Conservation (phyloP, 2,888 invertebrate genomes). For the Archaeoteleia sp. region DNA sequence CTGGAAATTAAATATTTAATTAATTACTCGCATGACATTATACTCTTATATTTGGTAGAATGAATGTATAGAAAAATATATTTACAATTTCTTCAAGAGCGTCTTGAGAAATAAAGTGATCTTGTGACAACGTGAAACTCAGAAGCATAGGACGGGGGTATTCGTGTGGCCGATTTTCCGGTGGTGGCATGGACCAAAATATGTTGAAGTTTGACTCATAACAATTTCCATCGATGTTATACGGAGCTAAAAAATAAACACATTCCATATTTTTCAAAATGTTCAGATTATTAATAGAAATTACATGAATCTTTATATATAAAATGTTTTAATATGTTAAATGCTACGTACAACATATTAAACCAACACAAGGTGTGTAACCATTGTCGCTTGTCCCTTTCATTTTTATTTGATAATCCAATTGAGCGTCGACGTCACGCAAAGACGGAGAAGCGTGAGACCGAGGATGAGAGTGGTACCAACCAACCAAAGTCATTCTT, state of each 20-base stretch:
- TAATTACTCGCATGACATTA: too few relatives aligned
- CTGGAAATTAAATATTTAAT: constrained; percentile 69
- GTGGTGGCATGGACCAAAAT: constrained; percentile 97
- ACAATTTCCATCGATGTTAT: constrained; percentile 86
- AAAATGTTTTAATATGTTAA: constrained; percentile 16
- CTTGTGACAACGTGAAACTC: constrained; percentile 89
- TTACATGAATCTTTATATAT: too few relatives aligned
- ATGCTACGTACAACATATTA: constrained; percentile 95
- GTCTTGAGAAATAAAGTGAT: constrained; percentile 86
- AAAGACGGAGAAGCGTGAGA: constrained; percentile 91
- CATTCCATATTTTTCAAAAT: too few relatives aligned
- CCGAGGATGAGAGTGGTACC: constrained; percentile 97
- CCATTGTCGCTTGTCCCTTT: constrained; percentile 92
- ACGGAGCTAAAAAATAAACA: constrained; percentile 81
- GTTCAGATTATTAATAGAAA: too few relatives aligned
- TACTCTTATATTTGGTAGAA: too few relatives aligned
- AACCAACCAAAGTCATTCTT: constrained; percentile 89
- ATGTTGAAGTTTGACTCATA: constrained; percentile 89
- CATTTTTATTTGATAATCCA: constrained; percentile 96
- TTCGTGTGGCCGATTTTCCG: constrained; percentile 92
- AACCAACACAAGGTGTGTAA: constrained; percentile 94
- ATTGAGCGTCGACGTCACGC: constrained; percentile 92
- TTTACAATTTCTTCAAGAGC: constrained; percentile 87
- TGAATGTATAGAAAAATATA: too few relatives aligned
- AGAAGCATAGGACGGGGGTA: constrained; percentile 94